Evolutionary conservation across 2,113 vertebrate species (phyloP).

Genomic region (Coreoperca whiteheadi): DNA sequence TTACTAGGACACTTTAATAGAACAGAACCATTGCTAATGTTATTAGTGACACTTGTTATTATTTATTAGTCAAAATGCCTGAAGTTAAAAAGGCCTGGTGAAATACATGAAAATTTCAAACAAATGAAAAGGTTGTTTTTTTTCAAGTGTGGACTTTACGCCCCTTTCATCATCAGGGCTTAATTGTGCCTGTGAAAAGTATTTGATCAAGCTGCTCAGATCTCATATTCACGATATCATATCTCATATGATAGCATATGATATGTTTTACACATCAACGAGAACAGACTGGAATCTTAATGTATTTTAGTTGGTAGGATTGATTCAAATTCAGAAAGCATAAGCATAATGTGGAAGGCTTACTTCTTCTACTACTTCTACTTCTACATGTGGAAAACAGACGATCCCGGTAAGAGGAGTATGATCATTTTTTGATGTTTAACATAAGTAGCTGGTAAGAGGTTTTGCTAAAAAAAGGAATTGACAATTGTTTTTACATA

Average conservation of each 20-base stretch:
- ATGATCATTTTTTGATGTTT: not conserved
- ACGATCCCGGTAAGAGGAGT: not conserved
- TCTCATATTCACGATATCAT: not conserved
- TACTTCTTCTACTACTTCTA: not conserved
- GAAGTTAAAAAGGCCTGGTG: too few relatives aligned
- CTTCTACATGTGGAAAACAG: not conserved
- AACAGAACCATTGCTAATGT: not conserved
- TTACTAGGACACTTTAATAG: not conserved
- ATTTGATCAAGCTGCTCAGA: not conserved
- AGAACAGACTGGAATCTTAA: not conserved
- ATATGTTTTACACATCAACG: not conserved
- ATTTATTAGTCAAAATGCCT: too few relatives aligned
- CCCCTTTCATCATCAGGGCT: not conserved
- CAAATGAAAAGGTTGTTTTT: not conserved
- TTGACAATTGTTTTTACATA: conserved; percentile 30
- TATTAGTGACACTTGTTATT: too few relatives aligned
- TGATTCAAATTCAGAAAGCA: conserved; percentile 7
- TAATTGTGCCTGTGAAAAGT: not conserved
- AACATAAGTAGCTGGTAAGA: not conserved
- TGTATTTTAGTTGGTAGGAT: not conserved
- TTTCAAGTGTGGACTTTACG: not conserved
- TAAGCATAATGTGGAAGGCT: not conserved
- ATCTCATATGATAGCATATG: not conserved
- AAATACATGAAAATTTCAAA: not conserved
- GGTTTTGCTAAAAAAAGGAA: not conserved